These are phyloP conservation scores for Rotaria sp. DNA, from an alignment of 2,888 invertebrate species.

Conservation along the genomic window DNA sequence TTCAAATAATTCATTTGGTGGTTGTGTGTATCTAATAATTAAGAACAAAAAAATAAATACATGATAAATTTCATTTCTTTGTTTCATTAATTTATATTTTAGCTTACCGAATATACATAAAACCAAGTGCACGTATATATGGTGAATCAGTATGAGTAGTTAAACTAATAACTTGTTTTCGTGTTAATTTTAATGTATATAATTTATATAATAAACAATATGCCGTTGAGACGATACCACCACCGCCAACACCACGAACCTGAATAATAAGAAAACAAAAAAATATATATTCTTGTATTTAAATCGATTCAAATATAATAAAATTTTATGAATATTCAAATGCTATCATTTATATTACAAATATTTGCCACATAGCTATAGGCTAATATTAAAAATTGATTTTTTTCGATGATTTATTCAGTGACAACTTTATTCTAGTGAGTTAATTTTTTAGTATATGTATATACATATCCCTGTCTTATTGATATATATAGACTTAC, in stretches of 20 bases:
- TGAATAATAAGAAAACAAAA: constrained; percentile 51
- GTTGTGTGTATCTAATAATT: constrained; percentile 80
- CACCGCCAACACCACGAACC: constrained; percentile 96
- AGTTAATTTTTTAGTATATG: too few relatives aligned
- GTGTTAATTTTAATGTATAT: constrained; percentile 87
- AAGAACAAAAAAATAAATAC: constrained; percentile 32
- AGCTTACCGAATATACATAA: constrained; percentile 67
- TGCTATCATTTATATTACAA: too few relatives aligned
- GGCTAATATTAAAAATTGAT: too few relatives aligned
- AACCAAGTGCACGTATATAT: constrained; percentile 87
- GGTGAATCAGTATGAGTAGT: constrained; percentile 91
- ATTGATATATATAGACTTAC: too few relatives aligned
- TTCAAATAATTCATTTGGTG: constrained; percentile 84
- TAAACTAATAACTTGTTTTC: constrained; percentile 90
- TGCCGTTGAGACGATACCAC: constrained; percentile 98
- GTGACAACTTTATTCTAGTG: too few relatives aligned
- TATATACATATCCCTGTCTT: too few relatives aligned
- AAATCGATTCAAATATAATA: too few relatives aligned
- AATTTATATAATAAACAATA: constrained; percentile 96
- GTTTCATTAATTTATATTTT: neutral
- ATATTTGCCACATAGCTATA: too few relatives aligned
- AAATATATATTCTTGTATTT: too few relatives aligned
- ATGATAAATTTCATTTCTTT: constrained; percentile 51
- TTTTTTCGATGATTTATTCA: too few relatives aligned
- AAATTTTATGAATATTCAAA: too few relatives aligned